These are phyloP conservation scores for Cheilinus undulatus DNA, from an alignment of 2,113 vertebrate species.

Conservation along the genomic window DNA sequence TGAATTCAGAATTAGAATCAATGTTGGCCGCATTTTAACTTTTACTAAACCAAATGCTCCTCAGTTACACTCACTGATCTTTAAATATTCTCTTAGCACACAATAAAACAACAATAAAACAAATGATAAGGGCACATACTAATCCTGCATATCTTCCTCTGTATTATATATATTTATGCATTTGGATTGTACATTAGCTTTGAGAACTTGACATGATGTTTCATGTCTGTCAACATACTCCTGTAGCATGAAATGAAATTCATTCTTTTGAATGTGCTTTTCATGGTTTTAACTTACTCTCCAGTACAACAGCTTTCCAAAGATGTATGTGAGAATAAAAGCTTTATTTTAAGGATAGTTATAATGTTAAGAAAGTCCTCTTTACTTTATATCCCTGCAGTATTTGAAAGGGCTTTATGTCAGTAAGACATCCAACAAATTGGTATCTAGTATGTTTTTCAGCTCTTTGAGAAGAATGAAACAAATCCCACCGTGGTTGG, in stretches of 20 bases:
- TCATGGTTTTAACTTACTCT: background rate
- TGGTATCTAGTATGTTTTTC: background rate
- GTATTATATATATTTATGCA: no score
- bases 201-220: background rate
- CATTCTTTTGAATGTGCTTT: background rate
- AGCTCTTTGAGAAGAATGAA: background rate
- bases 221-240: background rate
- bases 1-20: no score
- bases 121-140: background rate
- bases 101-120: background rate
- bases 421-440: background rate
- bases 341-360: no score
- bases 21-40: no score
- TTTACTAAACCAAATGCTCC: background rate
- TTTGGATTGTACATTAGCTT: no score
- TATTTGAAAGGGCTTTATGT: background rate
- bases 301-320: background rate
- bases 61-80: background rate
- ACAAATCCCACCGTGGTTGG: background rate
- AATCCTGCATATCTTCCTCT: background rate
- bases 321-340: background rate
- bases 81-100: background rate
- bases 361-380: background rate
- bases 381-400: background rate
- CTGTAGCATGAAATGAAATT: background rate